These are phyloP conservation scores for Megaceryle maxima DNA, from an alignment of 2,113 vertebrate genomes.

Conservation along the genomic window DNA sequence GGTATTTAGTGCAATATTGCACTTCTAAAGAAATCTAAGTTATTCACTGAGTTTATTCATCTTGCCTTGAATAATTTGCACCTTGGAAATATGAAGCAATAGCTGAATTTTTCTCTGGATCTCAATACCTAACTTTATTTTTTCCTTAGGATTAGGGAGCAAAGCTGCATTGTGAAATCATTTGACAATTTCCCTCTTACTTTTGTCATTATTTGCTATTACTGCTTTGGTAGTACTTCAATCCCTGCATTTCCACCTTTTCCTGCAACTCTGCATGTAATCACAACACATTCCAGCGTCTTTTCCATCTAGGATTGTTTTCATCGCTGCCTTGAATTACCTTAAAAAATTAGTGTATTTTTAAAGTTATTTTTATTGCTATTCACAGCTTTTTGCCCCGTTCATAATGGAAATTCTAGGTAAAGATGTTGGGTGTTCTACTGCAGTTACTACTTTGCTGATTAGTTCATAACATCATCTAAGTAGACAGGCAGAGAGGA, in stretches of 20 bases:
- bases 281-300: not conserved
- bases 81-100: not conserved
- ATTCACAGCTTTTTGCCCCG: not conserved
- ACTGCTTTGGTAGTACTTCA: not conserved
- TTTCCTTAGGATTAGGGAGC: not conserved
- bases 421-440: not conserved
- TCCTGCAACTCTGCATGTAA: not conserved
- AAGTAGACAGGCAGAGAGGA: not conserved
- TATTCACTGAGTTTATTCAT: not conserved
- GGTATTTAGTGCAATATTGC: not conserved
- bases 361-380: not conserved
- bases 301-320: not conserved
- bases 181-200: not conserved
- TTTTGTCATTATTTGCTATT: not conserved
- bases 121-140: not conserved
- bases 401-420: not conserved
- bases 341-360: not conserved
- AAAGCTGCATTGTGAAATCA: not conserved
- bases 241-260: not conserved
- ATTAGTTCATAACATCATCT: not conserved
- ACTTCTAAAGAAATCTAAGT: not conserved
- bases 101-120: not conserved
- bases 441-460: not conserved
- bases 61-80: not conserved
- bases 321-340: not conserved